phyloP scores from a whole-genome alignment of 2,888 invertebrate species.

The Myathropa florea region DNA sequence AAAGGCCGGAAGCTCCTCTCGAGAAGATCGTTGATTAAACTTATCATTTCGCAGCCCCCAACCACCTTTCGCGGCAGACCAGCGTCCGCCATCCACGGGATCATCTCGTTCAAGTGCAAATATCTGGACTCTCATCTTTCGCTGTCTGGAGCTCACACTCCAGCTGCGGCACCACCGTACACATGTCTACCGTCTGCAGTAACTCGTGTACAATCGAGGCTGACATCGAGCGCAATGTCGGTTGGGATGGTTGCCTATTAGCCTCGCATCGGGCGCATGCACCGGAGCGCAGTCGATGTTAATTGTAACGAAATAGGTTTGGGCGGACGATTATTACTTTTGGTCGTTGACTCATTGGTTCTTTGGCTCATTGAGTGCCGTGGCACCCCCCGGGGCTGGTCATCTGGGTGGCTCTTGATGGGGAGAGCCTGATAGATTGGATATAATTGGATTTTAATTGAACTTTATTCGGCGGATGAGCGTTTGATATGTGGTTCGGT shows the following conservation, averaged over 20 bases:
- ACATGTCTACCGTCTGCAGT: slow-evolving; percentile 12
- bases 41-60: slow-evolving; percentile 26
- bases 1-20: slow-evolving; percentile 61
- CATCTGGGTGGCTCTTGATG: neutral
- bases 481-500: slow-evolving; percentile 51
- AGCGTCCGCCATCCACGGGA: neutral
- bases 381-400: neutral
- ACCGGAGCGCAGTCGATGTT: slow-evolving; percentile 49
- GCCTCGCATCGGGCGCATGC: slow-evolving; percentile 21
- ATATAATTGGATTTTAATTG: slow-evolving; percentile 70
- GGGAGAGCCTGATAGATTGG: slow-evolving; percentile 47
- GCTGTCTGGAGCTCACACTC: neutral
- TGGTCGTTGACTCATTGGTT: slow-evolving; percentile 43
- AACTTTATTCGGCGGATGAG: slow-evolving; percentile 63
- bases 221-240: slow-evolving; percentile 65
- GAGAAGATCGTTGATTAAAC: slow-evolving; percentile 46
- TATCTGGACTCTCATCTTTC: neutral
- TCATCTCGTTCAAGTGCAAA: neutral
- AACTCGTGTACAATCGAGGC: slow-evolving; percentile 52
- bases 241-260: slow-evolving; percentile 24
- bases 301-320: slow-evolving; percentile 63
- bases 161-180: neutral
- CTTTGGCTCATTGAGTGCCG: neutral
- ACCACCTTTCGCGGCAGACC: neutral
- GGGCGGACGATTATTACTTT: slow-evolving; percentile 55